Evolutionary conservation across 2,113 vertebrate genomes (phyloP), one percentile per base, ranked within the genome.

Genomic region (Atherinomorus stipes): DNA sequence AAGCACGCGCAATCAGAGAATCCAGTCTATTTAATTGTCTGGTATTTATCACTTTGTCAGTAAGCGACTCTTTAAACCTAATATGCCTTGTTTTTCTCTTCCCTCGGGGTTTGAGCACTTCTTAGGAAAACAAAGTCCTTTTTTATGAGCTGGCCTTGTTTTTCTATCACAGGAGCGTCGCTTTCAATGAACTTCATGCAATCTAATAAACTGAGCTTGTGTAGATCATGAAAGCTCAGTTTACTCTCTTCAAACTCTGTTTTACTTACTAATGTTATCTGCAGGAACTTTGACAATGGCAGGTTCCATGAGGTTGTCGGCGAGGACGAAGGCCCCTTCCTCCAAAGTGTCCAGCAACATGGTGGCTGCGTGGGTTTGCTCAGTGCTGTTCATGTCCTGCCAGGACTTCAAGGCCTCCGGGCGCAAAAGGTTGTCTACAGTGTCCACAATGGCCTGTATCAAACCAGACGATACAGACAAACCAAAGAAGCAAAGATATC

Each of bases 371-470:
- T 99, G 97, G 0, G 97, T 97, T 92, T 98, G 97, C 85, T 99
- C 97, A 0, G 97, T 97, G 81, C 94, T 95, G 94, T 99, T 99
- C 98, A 99, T 99, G 90, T 98, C 97, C 44, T 93, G 95, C 98
- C 98, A 99, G 42, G 97, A 98, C 87, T 98, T 96, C 88, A 99
- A 88, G 76, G 97, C 97, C 92, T 99, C 97, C 1, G 95, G 94
- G 86, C 97, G 95, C 88, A 99, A 94, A 52, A 99, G 96, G 92
- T 99, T 99, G 93, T 99, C 96, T 67, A 99, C 98, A 0, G 97
- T 99, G 92, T 99, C 98, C 86, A 99, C 97, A 77, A 99, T 98
- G 76, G 98, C 97, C 98, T 99, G 93, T 26, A 85, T 92, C 81
- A 83, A 91, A 93, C 21, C 68, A 81, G 49, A 75, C 3, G 50